A percentile compares a stretch with the other conserved stretches of the same genome.
Conservation (phyloP, 2,888 invertebrate genomes). For the Keiferia lycopersicella region DNA sequence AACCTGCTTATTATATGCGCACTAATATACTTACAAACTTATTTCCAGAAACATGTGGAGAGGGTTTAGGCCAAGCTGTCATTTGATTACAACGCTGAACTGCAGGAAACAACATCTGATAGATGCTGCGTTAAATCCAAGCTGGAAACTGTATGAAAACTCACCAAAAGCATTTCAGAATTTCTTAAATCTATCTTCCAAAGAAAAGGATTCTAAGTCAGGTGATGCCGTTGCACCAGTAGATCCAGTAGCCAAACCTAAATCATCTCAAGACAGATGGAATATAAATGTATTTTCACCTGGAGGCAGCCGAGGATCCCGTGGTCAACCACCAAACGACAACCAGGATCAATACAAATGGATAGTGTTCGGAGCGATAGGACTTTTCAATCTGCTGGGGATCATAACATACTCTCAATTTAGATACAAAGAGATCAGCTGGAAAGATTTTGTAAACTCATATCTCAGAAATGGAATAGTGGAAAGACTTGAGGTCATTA, state of each 20-base stretch:
- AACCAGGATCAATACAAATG: constrained; percentile 89
- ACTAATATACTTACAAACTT: too few relatives aligned
- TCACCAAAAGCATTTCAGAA: constrained; percentile 98
- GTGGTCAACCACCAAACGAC: constrained; percentile 84
- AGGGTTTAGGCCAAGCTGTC: constrained; percentile 71
- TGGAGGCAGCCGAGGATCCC: constrained; percentile 67
- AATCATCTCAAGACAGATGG: constrained; percentile 77
- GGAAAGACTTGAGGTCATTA: constrained; percentile 97
- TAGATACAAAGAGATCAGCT: constrained; percentile 95
- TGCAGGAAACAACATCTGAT: constrained; percentile 69
- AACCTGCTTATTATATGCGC: too few relatives aligned
- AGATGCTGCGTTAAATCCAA: constrained; percentile 82
- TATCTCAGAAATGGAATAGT: constrained; percentile 92
- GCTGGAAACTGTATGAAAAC: constrained; percentile 85
- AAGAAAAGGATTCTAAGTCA: constrained; percentile 70
- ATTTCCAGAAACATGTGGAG: constrained; percentile 70
- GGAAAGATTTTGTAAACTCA: constrained; percentile 97
- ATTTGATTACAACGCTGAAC: constrained; percentile 71
- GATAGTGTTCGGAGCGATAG: constrained; percentile 88
- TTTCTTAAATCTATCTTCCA: constrained; percentile 87
- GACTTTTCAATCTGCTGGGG: constrained; percentile 85
- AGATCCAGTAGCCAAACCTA: constrained; percentile 62
- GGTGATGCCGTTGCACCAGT: constrained; percentile 67
- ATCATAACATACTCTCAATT: constrained; percentile 89
- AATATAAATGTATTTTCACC: constrained; percentile 82